Conservation (phyloP, 2,888 invertebrate species). For the Zaprionus bogoriensis region DNA sequence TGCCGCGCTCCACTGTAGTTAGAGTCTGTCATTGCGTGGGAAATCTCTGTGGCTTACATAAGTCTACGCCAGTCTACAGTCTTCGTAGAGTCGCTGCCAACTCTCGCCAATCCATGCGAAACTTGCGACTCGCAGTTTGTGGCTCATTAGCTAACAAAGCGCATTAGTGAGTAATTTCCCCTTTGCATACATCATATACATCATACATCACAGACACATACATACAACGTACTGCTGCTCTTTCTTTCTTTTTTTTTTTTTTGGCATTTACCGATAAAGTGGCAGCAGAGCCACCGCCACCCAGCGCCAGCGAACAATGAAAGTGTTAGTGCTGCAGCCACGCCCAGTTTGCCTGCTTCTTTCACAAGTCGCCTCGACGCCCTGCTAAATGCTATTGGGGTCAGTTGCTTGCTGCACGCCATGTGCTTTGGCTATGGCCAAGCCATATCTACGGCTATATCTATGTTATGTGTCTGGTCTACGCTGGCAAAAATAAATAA, state of each 20-base stretch:
- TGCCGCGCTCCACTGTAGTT: conserved; percentile 20
- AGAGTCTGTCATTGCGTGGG: conserved; percentile 58
- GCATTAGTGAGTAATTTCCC: conserved; percentile 59
- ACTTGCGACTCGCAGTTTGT: conserved; percentile 19
- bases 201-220: not conserved
- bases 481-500: conserved; percentile 62
- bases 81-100: not conserved
- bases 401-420: conserved; percentile 67
- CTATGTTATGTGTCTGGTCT: conserved; percentile 31
- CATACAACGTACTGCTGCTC: conserved; percentile 8
- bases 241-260: conserved; percentile 6
- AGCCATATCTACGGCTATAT: conserved; percentile 21
- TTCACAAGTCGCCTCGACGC: conserved; percentile 5
- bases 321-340: conserved; percentile 61
- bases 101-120: conserved; percentile 32
- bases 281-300: conserved; percentile 19
- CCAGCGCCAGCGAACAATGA: conserved; percentile 57
- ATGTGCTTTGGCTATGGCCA: too few relatives aligned
- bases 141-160: conserved; percentile 59
- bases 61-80: conserved; percentile 9
- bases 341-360: conserved; percentile 56
- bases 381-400: conserved; percentile 65
- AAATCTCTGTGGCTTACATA: conserved; percentile 51
- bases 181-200: conserved; percentile 21
- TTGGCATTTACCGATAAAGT: conserved; percentile 36